Percentiles rank a stretch among this genome's conserved stretches.
Conservation (phyloP, 2,888 invertebrate genomes). For the Megalurothrips usitatus region DNA sequence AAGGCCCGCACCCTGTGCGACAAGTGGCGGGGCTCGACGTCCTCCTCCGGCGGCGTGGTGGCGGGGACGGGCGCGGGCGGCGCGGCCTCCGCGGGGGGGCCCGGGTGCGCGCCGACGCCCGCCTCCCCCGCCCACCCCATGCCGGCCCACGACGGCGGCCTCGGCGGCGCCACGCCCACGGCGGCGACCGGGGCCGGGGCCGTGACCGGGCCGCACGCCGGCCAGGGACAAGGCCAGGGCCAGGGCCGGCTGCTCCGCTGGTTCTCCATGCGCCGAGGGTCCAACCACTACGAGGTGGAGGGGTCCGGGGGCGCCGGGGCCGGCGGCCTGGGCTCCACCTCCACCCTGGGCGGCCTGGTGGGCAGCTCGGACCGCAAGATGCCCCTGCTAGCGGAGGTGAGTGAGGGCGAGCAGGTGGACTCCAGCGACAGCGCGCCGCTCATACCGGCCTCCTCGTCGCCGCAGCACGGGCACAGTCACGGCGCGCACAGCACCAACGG, state of each 20-base stretch:
- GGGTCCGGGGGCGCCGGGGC: slow-evolving; percentile 36
- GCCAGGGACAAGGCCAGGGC: slow-evolving; percentile 34
- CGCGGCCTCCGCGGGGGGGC: background rate
- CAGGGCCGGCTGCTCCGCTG: slow-evolving; percentile 72
- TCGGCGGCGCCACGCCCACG: slow-evolving; percentile 41
- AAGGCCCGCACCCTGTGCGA: slow-evolving; percentile 79
- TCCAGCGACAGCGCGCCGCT: slow-evolving; percentile 25
- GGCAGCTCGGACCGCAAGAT: slow-evolving; percentile 55
- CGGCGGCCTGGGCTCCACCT: slow-evolving; percentile 45
- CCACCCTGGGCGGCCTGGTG: slow-evolving; percentile 37
- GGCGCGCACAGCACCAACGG: background rate
- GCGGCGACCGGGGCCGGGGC: slow-evolving; percentile 38
- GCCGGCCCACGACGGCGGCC: slow-evolving; percentile 25
- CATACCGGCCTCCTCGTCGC: background rate
- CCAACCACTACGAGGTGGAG: slow-evolving; percentile 76
- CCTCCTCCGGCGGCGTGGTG: slow-evolving; percentile 28
- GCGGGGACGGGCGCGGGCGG: slow-evolving; percentile 4
- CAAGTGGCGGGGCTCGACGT: slow-evolving; percentile 58
- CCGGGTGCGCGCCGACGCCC: background rate
- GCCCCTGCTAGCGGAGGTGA: slow-evolving; percentile 77
- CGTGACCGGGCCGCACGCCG: slow-evolving; percentile 31
- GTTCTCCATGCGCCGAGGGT: slow-evolving; percentile 82
- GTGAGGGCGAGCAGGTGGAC: slow-evolving; percentile 34
- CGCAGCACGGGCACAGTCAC: background rate
- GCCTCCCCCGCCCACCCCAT: too few species aligned